Evolutionary conservation across 1,140 invertebrate genomes (phyloP).

Genomic region (Diplogasteroides magnus): DNA sequence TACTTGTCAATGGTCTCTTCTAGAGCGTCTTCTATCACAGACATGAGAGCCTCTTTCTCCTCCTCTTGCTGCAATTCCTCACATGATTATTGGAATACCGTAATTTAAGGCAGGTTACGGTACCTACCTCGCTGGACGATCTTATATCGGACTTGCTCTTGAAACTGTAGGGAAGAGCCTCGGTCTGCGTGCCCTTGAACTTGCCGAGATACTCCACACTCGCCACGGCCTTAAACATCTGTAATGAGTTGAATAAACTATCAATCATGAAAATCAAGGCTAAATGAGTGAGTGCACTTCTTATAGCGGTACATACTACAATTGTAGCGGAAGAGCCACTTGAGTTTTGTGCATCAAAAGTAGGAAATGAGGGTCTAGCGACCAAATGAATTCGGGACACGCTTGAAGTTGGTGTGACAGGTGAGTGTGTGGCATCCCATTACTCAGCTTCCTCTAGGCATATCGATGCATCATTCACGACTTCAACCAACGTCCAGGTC

Average conservation of each 20-base stretch:
- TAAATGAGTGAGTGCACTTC: no score
- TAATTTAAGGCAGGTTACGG: no score
- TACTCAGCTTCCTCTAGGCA: background rate
- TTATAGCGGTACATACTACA: no score
- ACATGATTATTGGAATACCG: no score
- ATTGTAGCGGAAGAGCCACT: no score
- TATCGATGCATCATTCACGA: background rate
- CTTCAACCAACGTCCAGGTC: slow-evolving; percentile 16
- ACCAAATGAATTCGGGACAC: no score
- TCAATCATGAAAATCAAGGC: no score
- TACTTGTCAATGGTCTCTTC: slow-evolving; percentile 32
- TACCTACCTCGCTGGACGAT: background rate
- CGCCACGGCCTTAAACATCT: background rate
- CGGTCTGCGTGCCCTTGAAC: background rate
- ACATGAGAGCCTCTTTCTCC: slow-evolving; percentile 12
- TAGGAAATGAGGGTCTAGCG: no score
- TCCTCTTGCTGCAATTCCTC: slow-evolving; percentile 18
- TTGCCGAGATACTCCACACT: background rate
- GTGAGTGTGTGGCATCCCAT: no score
- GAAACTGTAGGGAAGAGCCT: background rate
- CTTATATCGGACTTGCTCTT: background rate
- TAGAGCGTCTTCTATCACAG: slow-evolving; percentile 21
- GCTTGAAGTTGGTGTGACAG: no score
- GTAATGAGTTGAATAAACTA: no score
- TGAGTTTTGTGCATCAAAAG: no score